Evolutionary conservation across 2,797 vertebrate species (phyloP), one percentile per base, ranked within the genome.

Genomic region (Agapornis canus): DNA sequence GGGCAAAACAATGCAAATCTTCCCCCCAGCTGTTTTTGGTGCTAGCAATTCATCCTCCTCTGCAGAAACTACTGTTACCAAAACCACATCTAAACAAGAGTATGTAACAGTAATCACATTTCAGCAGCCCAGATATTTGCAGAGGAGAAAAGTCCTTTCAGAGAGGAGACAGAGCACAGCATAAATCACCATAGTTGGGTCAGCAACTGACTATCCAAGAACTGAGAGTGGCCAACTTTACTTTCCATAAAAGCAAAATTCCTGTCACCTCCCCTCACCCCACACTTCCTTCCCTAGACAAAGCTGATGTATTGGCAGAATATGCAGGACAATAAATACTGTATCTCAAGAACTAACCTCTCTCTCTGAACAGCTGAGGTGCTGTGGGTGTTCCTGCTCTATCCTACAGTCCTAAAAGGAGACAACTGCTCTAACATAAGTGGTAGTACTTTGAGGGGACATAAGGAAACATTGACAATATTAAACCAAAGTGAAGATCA

Each of bases 181-280:
- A 0, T 4, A 40, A 35, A 6, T 11, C 61, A 63, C 18, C 8
- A 35, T 10, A 14, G 5, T 14, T 14, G 47, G 13, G 14, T 32
- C 39, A 65, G 14, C 20, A 23, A 87, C 2, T 0, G 1, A 14
- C 10, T 21, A 54, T 2, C 23, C 13, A 52, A 6, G 10, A 13
- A 26, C 4, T 13, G 57, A 72, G 10, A 61, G 9, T 2, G 11
- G 29, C 10, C 27, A 52, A 10, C 2, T 1, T 26, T 10, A 39
- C 9, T 23, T 45, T 18, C 26, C 5, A 3, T 0, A 65, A 9
- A 4, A 42, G 43, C 4, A 12, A 6, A 6, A 25, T 26, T 69
- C 54, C 17, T 56, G 13, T 21, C n/a, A 32, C 13, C 20, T n/a
- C 52, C 52, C 19, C 32, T 2, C 3, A 8, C 5, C 8, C 1